phyloP scores from a whole-genome alignment of 1,140 invertebrate species.

The Chrysomallon squamiferum region DNA sequence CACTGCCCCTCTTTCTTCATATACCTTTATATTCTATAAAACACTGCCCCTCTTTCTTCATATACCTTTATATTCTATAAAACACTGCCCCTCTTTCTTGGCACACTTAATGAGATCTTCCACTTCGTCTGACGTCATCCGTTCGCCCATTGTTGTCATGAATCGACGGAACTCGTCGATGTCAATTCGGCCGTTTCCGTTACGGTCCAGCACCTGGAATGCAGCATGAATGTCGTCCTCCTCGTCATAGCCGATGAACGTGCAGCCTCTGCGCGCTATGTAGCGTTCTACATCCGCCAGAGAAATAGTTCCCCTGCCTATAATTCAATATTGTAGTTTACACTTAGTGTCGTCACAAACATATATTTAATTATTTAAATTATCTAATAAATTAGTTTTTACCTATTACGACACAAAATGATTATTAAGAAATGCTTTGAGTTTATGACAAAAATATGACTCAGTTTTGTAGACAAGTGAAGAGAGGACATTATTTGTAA shows the following conservation, averaged over 20 bases:
- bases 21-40: no score
- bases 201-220: conserved; percentile 36
- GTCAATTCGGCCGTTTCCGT: conserved; percentile 23
- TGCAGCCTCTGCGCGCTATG: conserved; percentile 35
- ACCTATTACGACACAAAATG: no score
- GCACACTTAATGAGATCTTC: conserved; percentile 98
- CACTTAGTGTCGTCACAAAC: no score
- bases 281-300: conserved; percentile 43
- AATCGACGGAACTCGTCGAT: conserved; percentile 90
- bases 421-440: no score
- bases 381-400: no score
- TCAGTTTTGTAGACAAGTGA: no score
- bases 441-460: no score
- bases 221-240: conserved; percentile 46
- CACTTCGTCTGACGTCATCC: conserved; percentile 97
- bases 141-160: conserved; percentile 99
- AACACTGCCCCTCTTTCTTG: conserved; percentile 88
- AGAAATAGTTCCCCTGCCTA: conserved; percentile 38
- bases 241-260: conserved; percentile 34
- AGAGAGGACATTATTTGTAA: no score
- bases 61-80: conserved; percentile 47
- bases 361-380: no score
- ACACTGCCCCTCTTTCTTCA: conserved; percentile 88
- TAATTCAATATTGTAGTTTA: not conserved
- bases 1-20: no score